phyloP scores from a whole-genome alignment of 2,797 vertebrate genomes.

The Manis pentadactyla region DNA sequence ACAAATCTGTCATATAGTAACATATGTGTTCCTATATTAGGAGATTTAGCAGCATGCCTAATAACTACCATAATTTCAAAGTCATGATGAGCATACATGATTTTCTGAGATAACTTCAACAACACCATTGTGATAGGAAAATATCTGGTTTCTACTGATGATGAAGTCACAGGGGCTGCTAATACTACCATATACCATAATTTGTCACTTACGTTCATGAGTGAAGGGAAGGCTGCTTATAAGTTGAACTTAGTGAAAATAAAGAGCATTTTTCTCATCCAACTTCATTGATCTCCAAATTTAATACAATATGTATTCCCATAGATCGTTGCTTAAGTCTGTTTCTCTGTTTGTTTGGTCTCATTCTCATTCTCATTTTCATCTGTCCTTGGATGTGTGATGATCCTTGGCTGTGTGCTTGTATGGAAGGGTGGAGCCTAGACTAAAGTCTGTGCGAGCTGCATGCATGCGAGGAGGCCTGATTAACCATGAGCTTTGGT shows the following conservation, averaged over 20 bases:
- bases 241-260: not conserved
- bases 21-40: conserved; percentile 12
- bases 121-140: not conserved
- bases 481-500: too few relatives aligned
- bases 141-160: not conserved
- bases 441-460: too few relatives aligned
- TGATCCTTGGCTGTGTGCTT: not conserved
- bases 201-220: not conserved
- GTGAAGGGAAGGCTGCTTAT: not conserved
- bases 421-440: not conserved
- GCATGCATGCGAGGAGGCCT: not conserved
- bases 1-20: conserved; percentile 22
- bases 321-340: not conserved
- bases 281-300: not conserved
- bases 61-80: conserved; percentile 18
- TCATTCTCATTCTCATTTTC: not conserved
- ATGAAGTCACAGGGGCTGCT: not conserved
- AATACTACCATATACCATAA: too few relatives aligned
- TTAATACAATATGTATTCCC: not conserved
- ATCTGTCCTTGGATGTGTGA: not conserved
- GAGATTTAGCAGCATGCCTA: not conserved
- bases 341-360: not conserved
- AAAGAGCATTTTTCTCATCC: not conserved
- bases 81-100: not conserved
- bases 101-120: not conserved